Percentiles rank a stretch among this genome's conserved stretches.
phyloP scores from a whole-genome alignment of 2,113 vertebrate genomes.

The Pedetes capensis region DNA sequence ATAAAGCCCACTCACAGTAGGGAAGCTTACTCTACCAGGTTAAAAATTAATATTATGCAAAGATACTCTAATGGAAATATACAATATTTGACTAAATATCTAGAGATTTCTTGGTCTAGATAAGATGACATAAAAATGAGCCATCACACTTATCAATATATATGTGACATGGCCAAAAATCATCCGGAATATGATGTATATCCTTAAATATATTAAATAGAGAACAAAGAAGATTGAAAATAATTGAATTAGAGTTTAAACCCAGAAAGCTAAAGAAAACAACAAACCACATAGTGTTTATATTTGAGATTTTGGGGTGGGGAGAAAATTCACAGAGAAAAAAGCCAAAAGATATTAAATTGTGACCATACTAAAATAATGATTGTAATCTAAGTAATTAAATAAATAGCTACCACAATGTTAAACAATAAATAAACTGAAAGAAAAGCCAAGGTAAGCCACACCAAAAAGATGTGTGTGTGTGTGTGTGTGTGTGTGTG shows the following conservation, averaged over 20 bases:
- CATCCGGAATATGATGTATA: neutral
- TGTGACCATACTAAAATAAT: neutral
- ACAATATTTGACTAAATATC: too few relatives aligned
- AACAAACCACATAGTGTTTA: neutral
- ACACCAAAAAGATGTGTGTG: neutral
- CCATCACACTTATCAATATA: neutral
- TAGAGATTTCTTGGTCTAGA: too few relatives aligned
- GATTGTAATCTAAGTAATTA: neutral
- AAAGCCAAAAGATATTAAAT: neutral
- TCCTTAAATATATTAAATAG: neutral
- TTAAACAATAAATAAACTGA: neutral
- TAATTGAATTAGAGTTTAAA: neutral
- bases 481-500: too few relatives aligned
- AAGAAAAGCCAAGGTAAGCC: neutral
- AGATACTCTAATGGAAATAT: too few relatives aligned
- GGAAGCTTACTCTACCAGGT: too few relatives aligned
- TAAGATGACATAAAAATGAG: neutral
- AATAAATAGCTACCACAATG: neutral
- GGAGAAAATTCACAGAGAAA: neutral
- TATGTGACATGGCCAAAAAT: neutral
- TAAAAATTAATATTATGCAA: too few relatives aligned
- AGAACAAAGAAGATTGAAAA: neutral
- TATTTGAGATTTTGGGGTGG: neutral
- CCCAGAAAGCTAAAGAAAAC: neutral
- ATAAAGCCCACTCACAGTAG: too few relatives aligned